These are phyloP conservation scores for Ammodytes dubius DNA, from an alignment of 2,113 vertebrate species.

Conservation along the genomic window DNA sequence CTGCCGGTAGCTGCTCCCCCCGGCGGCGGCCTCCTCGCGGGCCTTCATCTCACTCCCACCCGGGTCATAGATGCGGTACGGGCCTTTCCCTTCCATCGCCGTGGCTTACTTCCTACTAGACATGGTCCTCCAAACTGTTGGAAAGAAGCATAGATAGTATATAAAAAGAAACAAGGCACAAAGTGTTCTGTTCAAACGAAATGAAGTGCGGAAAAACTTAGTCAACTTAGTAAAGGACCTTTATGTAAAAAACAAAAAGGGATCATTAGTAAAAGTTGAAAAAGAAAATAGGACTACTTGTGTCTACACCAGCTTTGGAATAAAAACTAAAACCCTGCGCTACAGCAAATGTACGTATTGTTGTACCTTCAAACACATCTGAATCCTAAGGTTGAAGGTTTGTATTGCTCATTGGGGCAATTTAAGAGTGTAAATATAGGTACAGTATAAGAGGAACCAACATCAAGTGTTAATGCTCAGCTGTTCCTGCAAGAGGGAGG, in stretches of 20 bases:
- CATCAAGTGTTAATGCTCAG: neutral
- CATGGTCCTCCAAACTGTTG: constrained; percentile 76
- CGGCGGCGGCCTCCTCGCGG: constrained; percentile 79
- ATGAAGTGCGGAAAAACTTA: neutral
- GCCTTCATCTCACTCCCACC: constrained; percentile 88
- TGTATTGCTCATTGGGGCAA: neutral
- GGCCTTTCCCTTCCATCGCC: constrained; percentile 95
- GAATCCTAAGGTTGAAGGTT: neutral
- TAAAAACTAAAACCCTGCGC: too few relatives aligned
- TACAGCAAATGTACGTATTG: neutral
- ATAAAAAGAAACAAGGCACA: too few relatives aligned
- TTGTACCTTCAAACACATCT: neutral
- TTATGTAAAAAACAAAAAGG: constrained; percentile 24
- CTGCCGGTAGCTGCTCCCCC: constrained; percentile 87
- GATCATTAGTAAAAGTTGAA: neutral
- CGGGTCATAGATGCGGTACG: constrained; percentile 98
- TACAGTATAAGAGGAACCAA: neutral
- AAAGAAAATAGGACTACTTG: neutral
- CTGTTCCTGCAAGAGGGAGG: neutral
- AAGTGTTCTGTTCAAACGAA: neutral
- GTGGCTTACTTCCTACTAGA: constrained; percentile 76
- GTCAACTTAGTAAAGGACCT: constrained; percentile 4
- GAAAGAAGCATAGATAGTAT: too few relatives aligned
- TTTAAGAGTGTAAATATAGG: neutral
- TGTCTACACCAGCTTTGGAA: neutral